These are phyloP conservation scores for Halcyon chelicuti DNA, from an alignment of 2,797 vertebrate genomes.

Conservation along the genomic window DNA sequence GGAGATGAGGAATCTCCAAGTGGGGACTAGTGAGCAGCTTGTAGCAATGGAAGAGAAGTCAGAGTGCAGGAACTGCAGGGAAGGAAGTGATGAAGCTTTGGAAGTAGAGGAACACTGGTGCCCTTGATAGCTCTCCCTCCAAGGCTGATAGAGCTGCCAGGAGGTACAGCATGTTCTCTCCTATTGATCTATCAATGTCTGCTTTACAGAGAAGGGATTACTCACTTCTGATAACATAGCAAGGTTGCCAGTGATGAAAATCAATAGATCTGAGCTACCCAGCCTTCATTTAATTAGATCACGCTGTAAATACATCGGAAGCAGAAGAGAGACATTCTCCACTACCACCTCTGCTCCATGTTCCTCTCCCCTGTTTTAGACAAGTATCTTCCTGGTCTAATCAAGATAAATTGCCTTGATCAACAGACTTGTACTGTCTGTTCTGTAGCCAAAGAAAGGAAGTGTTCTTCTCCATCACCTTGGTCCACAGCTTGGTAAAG, in stretches of 20 bases:
- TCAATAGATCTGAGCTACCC: conserved; percentile 56
- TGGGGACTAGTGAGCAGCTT: neutral
- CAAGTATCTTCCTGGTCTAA: neutral
- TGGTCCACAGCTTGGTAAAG: neutral
- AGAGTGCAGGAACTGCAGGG: neutral
- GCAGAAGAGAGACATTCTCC: neutral
- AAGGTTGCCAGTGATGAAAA: conserved; percentile 74
- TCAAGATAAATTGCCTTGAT: conserved; percentile 8
- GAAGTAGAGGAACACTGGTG: neutral
- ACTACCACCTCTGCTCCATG: neutral
- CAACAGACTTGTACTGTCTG: neutral
- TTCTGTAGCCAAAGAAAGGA: neutral
- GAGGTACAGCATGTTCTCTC: conserved; percentile 63
- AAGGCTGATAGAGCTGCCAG: conserved; percentile 72
- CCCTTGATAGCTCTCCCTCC: conserved; percentile 37
- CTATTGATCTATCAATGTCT: conserved; percentile 75
- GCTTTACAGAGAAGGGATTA: conserved; percentile 70
- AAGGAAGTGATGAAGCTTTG: neutral
- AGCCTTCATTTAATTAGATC: conserved; percentile 64
- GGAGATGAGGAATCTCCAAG: neutral
- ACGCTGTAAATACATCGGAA: neutral
- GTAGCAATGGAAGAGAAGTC: neutral
- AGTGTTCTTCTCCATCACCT: neutral
- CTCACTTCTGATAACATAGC: conserved; percentile 73
- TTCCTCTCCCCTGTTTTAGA: neutral